phyloP scores from a whole-genome alignment of 2,797 vertebrate genomes.

The Sebastiscus tertius region DNA sequence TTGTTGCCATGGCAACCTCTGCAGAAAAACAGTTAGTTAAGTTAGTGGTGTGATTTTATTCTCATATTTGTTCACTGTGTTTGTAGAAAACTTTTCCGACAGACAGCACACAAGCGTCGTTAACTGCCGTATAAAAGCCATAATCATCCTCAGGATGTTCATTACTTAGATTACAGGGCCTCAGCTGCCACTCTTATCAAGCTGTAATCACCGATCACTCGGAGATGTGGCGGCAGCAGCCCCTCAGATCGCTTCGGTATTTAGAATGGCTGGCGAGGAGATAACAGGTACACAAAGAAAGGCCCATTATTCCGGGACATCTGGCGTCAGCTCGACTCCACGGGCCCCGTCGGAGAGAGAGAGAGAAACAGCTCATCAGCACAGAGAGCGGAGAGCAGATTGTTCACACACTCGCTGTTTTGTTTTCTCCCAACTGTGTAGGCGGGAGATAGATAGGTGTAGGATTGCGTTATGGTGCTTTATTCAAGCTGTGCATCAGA shows the following conservation, averaged over 20 bases:
- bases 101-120: neutral
- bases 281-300: conserved; percentile 58
- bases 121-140: conserved; percentile 9
- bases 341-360: conserved; percentile 24
- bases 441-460: conserved; percentile 52
- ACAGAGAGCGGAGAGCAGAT: conserved; percentile 45
- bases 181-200: conserved; percentile 1
- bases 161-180: conserved; percentile 20
- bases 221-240: neutral
- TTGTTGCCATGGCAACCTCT: conserved; percentile 20
- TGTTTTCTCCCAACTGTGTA: conserved; percentile 48
- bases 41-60: neutral
- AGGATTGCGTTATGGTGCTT: conserved; percentile 36
- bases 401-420: conserved; percentile 55
- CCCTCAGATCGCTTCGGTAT: conserved; percentile 11
- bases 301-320: conserved; percentile 52
- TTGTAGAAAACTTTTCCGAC: neutral
- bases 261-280: conserved; percentile 19
- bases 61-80: neutral
- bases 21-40: neutral
- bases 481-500: conserved; percentile 22
- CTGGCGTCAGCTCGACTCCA: conserved; percentile 38
- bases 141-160: conserved; percentile 18
- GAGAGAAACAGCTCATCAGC: conserved; percentile 48
- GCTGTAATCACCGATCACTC: conserved; percentile 33